Evolutionary conservation across 1,140 invertebrate genomes (phyloP).

Genomic region (Rhopalosiphum padi): DNA sequence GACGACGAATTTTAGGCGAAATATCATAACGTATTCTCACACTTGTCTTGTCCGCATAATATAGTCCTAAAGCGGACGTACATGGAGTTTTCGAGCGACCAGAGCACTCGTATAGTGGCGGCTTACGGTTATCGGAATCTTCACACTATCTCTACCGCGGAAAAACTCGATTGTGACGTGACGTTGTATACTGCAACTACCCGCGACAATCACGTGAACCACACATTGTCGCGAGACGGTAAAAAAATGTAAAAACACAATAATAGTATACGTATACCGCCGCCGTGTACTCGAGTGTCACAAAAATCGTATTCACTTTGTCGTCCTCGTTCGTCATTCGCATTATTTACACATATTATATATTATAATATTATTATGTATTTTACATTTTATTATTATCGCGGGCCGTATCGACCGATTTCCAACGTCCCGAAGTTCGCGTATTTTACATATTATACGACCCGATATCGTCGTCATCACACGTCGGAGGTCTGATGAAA

Average conservation of each 20-base stretch:
- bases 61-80: background rate
- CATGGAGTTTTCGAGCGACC: background rate
- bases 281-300: background rate
- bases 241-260: background rate
- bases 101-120: background rate
- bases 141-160: background rate
- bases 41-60: background rate
- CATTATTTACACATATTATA: background rate
- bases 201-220: background rate
- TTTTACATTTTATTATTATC: too few relatives aligned
- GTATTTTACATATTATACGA: too few relatives aligned
- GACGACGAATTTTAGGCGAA: background rate
- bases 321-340: background rate
- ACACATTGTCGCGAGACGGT: background rate
- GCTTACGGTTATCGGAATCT: background rate
- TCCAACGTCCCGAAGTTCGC: background rate
- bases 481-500: background rate
- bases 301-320: background rate
- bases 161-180: background rate
- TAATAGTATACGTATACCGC: too few relatives aligned
- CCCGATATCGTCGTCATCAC: too few relatives aligned
- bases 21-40: background rate
- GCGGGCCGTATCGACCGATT: background rate
- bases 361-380: too few relatives aligned
- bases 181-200: background rate